Conservation (phyloP, 1,140 invertebrate genomes). For the Zaprionus camerounensis region DNA sequence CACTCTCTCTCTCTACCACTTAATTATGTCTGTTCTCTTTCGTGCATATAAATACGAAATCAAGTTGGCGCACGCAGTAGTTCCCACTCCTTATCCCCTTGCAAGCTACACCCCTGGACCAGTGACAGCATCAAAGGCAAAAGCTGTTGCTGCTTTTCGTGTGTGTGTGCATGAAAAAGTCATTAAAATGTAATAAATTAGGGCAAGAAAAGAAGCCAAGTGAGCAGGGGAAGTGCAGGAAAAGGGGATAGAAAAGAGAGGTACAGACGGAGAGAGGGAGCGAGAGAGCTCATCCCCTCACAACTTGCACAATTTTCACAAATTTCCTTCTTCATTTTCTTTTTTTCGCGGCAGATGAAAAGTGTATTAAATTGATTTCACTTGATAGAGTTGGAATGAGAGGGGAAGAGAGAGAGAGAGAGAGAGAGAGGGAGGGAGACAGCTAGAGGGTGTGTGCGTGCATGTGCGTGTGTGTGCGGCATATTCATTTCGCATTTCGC, state of each 20-base stretch:
- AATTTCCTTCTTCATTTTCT: constrained; percentile 20
- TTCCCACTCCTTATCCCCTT: neutral
- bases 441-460: constrained; percentile 25
- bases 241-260: constrained; percentile 15
- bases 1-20: constrained; percentile 14
- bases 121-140: constrained; percentile 28
- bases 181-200: constrained; percentile 81
- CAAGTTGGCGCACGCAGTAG: constrained; percentile 52
- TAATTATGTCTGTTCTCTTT: constrained; percentile 48
- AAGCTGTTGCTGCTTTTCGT: constrained; percentile 21
- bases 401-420: neutral
- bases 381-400: constrained; percentile 51
- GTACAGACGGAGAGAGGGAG: neutral
- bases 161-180: constrained; percentile 69
- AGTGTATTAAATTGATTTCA: constrained; percentile 75
- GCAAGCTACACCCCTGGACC: neutral
- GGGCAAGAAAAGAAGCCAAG: constrained; percentile 59
- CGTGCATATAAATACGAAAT: constrained; percentile 73
- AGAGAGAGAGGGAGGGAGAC: neutral
- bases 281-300: constrained; percentile 3
- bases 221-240: constrained; percentile 6
- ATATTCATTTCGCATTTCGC: constrained; percentile 71
- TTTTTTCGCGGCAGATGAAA: constrained; percentile 43
- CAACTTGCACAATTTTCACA: constrained; percentile 35
- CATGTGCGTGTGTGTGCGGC: constrained; percentile 21